Evolutionary conservation across 1,140 invertebrate genomes (phyloP).

Genomic region (Drosophila obscura): DNA sequence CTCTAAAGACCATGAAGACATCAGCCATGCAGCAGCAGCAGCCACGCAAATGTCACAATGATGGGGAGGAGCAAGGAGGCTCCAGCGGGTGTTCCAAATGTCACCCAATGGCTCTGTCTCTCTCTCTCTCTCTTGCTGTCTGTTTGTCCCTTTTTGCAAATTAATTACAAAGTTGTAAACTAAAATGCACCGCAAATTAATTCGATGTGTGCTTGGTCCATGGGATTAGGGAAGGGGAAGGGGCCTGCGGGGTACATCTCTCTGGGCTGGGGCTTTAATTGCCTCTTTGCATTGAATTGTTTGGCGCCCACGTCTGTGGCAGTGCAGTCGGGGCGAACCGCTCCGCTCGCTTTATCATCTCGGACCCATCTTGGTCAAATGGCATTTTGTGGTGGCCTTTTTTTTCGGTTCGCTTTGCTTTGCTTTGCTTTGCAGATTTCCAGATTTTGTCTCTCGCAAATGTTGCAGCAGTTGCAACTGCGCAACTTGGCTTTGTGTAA

Average conservation of each 20-base stretch:
- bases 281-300: conserved; percentile 56
- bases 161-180: conserved; percentile 82
- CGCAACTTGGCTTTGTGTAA: conserved; percentile 58
- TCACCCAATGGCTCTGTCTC: conserved; percentile 26
- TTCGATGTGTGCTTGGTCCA: conserved; percentile 45
- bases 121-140: conserved; percentile 16
- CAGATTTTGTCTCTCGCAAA: conserved; percentile 55
- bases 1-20: conserved; percentile 45
- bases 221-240: not conserved
- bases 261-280: conserved; percentile 53
- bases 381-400: conserved; percentile 52
- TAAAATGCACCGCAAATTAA: conserved; percentile 76
- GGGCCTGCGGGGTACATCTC: not conserved
- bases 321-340: conserved; percentile 12
- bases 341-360: conserved; percentile 49
- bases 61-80: not conserved
- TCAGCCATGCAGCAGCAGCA: not conserved
- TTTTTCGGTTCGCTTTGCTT: conserved; percentile 22
- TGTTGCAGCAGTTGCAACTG: conserved; percentile 20
- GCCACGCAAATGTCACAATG: conserved; percentile 37
- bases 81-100: conserved; percentile 37
- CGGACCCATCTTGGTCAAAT: conserved; percentile 66
- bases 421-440: conserved; percentile 53
- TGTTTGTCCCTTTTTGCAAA: conserved; percentile 62
- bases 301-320: conserved; percentile 64